Evolutionary conservation across 35 echinoderm and acorn worm species (phyloP).

Genomic region (Lytechinus variegatus): DNA sequence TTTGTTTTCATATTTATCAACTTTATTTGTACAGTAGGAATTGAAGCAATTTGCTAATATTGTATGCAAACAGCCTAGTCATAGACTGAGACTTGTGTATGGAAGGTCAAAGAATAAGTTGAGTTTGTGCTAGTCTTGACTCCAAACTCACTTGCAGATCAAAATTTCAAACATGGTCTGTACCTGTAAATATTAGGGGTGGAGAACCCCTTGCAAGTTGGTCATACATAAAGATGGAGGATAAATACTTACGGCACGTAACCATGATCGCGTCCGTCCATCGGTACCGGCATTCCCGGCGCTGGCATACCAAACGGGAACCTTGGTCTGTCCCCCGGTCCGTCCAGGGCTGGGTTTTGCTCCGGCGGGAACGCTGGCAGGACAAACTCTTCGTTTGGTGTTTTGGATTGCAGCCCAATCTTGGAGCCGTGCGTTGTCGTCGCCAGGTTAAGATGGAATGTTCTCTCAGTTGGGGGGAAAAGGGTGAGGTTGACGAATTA

Average conservation of each 20-base stretch:
- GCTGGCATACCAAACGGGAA: constrained; percentile 98
- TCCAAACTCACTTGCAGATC: no score
- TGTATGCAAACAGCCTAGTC: no score
- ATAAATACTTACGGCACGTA: constrained; percentile 93
- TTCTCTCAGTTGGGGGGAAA: not conserved
- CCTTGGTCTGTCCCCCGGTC: constrained; percentile 85
- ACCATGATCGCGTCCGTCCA: constrained; percentile 97
- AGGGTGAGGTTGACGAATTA: not conserved
- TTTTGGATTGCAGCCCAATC: not conserved
- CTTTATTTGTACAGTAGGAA: no score
- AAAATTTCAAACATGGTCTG: no score
- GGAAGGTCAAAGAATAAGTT: no score
- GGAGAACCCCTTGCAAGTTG: no score
- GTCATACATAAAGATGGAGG: not conserved
- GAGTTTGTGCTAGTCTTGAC: no score
- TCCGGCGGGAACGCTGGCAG: constrained; percentile 14
- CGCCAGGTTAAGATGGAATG: constrained; percentile 16
- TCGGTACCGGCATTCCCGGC: constrained; percentile 98
- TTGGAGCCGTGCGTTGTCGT: not conserved
- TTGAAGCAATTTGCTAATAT: no score
- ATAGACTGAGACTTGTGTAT: no score
- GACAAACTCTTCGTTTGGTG: constrained; percentile 26
- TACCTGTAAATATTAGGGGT: no score
- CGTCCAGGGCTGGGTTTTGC: constrained; percentile 87
- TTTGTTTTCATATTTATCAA: no score